A percentile compares a stretch with the other conserved stretches of the same genome.
phyloP scores from a whole-genome alignment of 2,113 vertebrate genomes.

The Sclerurus mexicanus region DNA sequence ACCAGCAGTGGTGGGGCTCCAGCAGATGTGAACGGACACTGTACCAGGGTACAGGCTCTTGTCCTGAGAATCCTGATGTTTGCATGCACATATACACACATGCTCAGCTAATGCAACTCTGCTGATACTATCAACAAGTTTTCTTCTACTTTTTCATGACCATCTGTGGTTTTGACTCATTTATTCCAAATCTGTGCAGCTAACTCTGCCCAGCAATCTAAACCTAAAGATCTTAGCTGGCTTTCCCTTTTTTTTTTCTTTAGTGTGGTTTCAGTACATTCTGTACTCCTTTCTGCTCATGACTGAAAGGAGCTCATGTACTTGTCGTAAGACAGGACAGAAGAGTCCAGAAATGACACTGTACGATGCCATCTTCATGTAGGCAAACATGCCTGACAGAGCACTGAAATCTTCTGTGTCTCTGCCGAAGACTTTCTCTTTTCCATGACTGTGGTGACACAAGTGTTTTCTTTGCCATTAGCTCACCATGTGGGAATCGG shows the following conservation, averaged over 20 bases:
- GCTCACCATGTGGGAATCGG: background rate
- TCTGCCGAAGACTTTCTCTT: background rate
- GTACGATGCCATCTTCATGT: background rate
- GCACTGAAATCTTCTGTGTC: background rate
- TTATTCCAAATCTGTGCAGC: background rate
- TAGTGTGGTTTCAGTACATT: background rate
- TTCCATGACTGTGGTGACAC: background rate
- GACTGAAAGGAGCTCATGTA: background rate
- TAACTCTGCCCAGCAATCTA: background rate
- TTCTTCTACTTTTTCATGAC: constrained; percentile 4
- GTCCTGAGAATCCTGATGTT: background rate
- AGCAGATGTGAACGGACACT: background rate
- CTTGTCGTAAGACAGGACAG: background rate
- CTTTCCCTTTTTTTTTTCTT: background rate
- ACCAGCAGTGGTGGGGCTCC: background rate
- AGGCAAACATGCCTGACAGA: background rate
- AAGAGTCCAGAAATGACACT: background rate
- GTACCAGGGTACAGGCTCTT: background rate
- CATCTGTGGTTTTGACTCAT: constrained; percentile 13
- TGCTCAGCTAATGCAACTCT: background rate
- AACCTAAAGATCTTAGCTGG: background rate
- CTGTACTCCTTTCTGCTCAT: background rate
- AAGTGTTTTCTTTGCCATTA: constrained; percentile 24
- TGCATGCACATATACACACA: background rate
- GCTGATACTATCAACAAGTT: background rate